Percentiles rank a stretch among this genome's conserved stretches.
Conservation (phyloP, 2,888 invertebrate genomes). For the Brachylomia viminalis region DNA sequence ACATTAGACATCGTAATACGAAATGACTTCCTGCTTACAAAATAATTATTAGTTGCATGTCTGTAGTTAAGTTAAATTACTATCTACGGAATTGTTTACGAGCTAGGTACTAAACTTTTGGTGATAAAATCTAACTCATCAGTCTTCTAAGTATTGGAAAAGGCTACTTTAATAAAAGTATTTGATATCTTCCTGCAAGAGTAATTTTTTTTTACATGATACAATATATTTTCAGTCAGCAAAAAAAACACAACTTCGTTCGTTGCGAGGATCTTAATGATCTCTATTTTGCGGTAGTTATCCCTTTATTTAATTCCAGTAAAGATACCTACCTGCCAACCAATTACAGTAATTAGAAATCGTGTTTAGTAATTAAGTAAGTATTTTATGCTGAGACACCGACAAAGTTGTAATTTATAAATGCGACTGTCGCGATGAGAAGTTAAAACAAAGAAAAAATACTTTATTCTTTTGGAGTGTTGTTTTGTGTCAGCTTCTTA, state of each 20-base stretch:
- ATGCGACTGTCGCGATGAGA: too few relatives aligned
- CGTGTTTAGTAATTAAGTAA: background rate
- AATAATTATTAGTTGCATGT: background rate
- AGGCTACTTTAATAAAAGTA: background rate
- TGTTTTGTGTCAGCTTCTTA: background rate
- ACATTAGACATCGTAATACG: background rate
- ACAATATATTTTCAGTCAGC: background rate
- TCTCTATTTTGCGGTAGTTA: background rate
- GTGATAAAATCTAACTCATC: background rate
- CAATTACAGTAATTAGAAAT: background rate
- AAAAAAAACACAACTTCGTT: background rate
- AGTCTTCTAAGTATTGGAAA: background rate
- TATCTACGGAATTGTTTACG: background rate
- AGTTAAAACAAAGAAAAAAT: too few relatives aligned
- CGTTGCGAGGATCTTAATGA: background rate
- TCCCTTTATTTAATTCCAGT: conserved; percentile 9
- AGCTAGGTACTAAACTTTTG: background rate
- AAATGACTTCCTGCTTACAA: conserved; percentile 29
- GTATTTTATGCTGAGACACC: conserved; percentile 13
- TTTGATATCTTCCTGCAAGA: background rate
- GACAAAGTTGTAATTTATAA: background rate
- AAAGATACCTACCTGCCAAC: background rate
- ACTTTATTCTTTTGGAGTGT: too few relatives aligned
- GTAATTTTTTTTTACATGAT: background rate
- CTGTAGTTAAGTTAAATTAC: background rate